Conservation (phyloP, 2,797 vertebrate genomes). For the Setipinna tenuifilis region DNA sequence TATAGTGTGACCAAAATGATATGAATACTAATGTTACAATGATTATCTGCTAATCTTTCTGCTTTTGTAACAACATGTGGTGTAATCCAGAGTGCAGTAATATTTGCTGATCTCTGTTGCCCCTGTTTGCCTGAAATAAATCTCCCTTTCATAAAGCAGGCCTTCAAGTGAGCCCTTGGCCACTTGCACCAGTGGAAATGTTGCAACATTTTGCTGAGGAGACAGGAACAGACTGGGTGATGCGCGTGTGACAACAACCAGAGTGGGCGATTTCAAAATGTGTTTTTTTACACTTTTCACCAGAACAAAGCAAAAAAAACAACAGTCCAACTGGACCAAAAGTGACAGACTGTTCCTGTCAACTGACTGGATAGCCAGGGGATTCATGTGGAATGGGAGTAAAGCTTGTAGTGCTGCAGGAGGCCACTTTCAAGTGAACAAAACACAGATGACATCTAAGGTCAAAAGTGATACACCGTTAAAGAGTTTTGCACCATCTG, state of each 20-base stretch:
- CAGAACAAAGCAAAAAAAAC: conserved; percentile 55
- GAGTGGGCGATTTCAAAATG: conserved; percentile 65
- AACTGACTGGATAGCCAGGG: background rate
- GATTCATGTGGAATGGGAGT: background rate
- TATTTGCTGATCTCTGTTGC: background rate
- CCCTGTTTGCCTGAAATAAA: background rate
- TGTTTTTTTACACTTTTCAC: conserved; percentile 64
- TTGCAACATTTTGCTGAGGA: conserved; percentile 65
- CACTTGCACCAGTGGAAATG: conserved; percentile 28
- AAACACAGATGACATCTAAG: background rate
- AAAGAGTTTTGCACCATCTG: background rate
- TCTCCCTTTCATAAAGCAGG: background rate
- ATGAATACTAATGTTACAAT: background rate
- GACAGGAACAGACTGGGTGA: conserved; percentile 38
- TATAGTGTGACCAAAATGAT: too few relatives aligned
- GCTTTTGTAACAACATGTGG: background rate
- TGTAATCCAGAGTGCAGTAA: background rate
- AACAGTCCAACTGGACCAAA: conserved; percentile 22
- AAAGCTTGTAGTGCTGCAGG: background rate
- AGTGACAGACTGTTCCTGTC: background rate
- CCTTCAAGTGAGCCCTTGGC: background rate
- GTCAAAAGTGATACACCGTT: background rate
- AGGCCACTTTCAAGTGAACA: background rate
- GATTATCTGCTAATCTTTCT: background rate
- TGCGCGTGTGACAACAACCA: conserved; percentile 57